phyloP scores from a whole-genome alignment of 2,113 vertebrate species.

The Cardinalis cardinalis region DNA sequence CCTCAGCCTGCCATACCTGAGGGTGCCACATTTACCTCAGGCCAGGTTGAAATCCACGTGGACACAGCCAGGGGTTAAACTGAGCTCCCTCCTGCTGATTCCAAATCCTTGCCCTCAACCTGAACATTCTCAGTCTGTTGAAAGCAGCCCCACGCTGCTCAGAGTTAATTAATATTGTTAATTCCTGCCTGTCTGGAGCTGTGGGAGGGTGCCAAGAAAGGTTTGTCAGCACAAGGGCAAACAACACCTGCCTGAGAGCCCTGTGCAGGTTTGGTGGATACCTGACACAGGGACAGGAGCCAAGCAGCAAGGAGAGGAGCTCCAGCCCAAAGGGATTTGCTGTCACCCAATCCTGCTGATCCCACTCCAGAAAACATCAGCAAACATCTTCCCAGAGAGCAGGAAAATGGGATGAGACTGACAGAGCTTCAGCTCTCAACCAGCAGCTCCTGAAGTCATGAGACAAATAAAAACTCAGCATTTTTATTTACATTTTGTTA shows the following conservation, averaged over 20 bases:
- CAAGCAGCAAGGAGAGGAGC: neutral
- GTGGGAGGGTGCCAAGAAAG: neutral
- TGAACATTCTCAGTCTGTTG: neutral
- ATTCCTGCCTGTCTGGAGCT: neutral
- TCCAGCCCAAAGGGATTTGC: neutral
- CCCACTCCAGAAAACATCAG: neutral
- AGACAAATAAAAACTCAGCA: neutral
- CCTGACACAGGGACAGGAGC: neutral
- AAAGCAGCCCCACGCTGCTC: neutral
- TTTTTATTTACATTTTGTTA: too few relatives aligned
- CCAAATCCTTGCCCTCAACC: neutral
- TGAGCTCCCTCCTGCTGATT: neutral
- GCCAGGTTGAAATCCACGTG: neutral
- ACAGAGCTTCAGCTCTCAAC: neutral
- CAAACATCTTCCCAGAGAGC: neutral
- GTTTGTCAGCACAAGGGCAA: neutral
- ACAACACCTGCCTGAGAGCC: neutral
- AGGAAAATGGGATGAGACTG: neutral
- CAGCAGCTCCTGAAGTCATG: neutral
- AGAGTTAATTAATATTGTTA: neutral
- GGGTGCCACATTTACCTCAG: neutral
- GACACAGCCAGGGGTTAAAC: neutral
- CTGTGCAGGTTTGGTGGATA: neutral
- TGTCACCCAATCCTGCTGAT: neutral
- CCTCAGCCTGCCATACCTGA: neutral